A percentile compares a stretch with the other conserved stretches of the same genome.
Evolutionary conservation across 2,888 invertebrate species (phyloP).

Genomic region (Dolichopus griseipennis): DNA sequence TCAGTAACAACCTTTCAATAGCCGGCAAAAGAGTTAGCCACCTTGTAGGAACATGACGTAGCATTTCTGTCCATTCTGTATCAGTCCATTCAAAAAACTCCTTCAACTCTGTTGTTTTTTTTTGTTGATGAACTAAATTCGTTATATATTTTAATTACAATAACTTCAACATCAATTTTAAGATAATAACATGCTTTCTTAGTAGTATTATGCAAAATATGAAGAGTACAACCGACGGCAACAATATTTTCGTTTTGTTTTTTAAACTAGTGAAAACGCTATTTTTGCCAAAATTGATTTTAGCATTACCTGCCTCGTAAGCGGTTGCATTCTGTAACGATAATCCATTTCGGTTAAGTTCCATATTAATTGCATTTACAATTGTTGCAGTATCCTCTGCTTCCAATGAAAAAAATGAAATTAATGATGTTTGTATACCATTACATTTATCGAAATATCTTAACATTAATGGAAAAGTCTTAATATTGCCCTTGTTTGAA

Average conservation of each 20-base stretch:
- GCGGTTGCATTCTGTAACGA: background rate
- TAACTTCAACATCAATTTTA: constrained; percentile 13
- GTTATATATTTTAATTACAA: too few relatives aligned
- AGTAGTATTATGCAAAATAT: background rate
- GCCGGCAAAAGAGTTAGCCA: constrained; percentile 12
- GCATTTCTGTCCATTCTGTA: too few relatives aligned
- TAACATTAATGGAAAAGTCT: constrained; percentile 11
- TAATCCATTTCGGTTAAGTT: constrained; percentile 9
- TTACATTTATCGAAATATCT: constrained; percentile 12
- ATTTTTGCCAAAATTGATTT: constrained; percentile 15
- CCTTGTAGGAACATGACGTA: constrained; percentile 16
- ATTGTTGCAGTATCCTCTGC: background rate
- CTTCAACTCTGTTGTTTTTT: constrained; percentile 13
- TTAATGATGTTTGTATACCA: constrained; percentile 11
- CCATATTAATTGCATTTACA: background rate
- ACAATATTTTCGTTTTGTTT: constrained; percentile 12
- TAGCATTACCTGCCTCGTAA: constrained; percentile 13
- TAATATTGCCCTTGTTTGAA: constrained; percentile 11
- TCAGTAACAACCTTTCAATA: constrained; percentile 11
- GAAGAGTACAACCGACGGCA: constrained; percentile 9
- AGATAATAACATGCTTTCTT: constrained; percentile 4
- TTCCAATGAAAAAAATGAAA: constrained; percentile 11
- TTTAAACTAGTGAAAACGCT: constrained; percentile 13
- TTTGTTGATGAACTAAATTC: constrained; percentile 11
- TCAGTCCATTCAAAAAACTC: constrained; percentile 14